These are phyloP conservation scores for Heterotis niloticus DNA, from an alignment of 2,113 vertebrate species.

Conservation along the genomic window DNA sequence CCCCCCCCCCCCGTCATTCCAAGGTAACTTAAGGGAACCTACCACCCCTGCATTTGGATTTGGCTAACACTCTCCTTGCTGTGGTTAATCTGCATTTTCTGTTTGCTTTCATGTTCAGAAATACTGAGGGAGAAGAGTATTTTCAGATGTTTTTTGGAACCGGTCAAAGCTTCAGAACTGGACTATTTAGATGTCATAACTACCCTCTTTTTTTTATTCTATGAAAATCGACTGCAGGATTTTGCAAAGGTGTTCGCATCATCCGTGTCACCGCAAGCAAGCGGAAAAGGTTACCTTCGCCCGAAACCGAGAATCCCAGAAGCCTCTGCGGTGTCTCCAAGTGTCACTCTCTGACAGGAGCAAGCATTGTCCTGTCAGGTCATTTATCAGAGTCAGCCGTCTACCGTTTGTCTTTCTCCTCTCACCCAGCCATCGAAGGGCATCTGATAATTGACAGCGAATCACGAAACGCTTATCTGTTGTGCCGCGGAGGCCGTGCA, in stretches of 20 bases:
- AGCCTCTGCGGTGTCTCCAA: neutral
- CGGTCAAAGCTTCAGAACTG: neutral
- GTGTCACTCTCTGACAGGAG: neutral
- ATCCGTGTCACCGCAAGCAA: neutral
- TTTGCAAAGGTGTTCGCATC: neutral
- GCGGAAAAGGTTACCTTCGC: neutral
- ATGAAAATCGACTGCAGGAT: neutral
- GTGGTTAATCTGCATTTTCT: constrained; percentile 1
- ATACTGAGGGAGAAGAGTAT: neutral
- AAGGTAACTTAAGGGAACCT: neutral
- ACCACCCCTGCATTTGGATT: neutral
- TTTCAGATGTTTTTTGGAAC: neutral
- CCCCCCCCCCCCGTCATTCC: neutral
- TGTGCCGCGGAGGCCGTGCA: neutral
- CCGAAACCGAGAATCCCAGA: neutral
- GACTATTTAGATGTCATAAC: neutral
- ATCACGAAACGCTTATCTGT: neutral
- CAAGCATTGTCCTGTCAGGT: neutral
- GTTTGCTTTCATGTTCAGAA: neutral
- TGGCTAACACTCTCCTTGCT: neutral
- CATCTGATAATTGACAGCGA: constrained; percentile 7
- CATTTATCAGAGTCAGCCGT: neutral
- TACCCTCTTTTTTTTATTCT: neutral
- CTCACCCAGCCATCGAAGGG: neutral
- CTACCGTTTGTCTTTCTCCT: neutral